Conservation (phyloP, 2,888 invertebrate species). For the Morpho deidamia region DNA sequence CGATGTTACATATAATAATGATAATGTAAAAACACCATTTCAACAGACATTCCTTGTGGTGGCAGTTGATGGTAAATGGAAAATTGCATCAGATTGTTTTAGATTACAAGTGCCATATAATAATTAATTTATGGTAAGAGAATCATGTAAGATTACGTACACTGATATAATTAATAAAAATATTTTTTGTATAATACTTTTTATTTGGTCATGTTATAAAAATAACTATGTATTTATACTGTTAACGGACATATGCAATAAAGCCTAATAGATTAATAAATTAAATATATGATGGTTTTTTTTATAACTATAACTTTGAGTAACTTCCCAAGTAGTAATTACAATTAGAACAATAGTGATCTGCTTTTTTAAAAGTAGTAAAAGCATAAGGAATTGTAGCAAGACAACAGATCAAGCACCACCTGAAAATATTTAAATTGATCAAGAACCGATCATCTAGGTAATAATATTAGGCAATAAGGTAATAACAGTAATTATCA, state of each 20-base stretch:
- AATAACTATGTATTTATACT: conserved; percentile 46
- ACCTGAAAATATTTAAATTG: conserved; percentile 43
- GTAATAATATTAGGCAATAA: no score
- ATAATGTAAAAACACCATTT: conserved; percentile 81
- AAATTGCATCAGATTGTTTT: conserved; percentile 93
- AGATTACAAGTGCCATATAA: conserved; percentile 83
- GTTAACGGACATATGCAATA: conserved; percentile 96
- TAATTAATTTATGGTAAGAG: conserved; percentile 27
- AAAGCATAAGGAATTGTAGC: conserved; percentile 58
- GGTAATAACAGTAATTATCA: no score
- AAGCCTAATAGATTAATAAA: conserved; percentile 82
- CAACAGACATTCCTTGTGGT: conserved; percentile 93
- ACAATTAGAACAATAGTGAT: conserved; percentile 64
- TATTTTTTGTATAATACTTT: neutral
- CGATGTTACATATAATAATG: conserved; percentile 84
- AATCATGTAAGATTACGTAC: neutral
- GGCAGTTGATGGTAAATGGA: conserved; percentile 94
- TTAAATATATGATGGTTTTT: conserved; percentile 23
- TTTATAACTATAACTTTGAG: conserved; percentile 34
- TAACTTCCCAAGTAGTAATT: conserved; percentile 53
- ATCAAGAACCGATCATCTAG: no score
- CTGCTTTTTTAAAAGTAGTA: conserved; percentile 51
- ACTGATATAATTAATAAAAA: neutral
- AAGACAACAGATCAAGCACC: conserved; percentile 64
- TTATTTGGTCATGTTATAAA: no score